Conservation (phyloP, 2,888 invertebrate species). For the Brenthis hecate region DNA sequence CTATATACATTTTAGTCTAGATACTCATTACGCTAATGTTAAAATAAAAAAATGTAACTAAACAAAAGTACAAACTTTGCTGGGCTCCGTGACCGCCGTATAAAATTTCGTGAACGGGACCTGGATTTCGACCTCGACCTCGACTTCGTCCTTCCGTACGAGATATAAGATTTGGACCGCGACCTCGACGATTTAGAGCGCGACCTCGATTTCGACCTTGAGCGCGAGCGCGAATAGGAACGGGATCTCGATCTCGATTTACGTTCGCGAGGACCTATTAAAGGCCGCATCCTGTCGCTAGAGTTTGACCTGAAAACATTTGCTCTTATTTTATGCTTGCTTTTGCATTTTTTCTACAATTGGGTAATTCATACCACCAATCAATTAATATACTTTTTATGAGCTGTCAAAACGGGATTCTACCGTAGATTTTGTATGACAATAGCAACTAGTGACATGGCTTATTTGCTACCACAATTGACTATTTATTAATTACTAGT, state of each 20-base stretch:
- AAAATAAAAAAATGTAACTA: not conserved
- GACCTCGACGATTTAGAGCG: slow-evolving; percentile 63
- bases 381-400: too few relatives aligned
- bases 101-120: slow-evolving; percentile 54
- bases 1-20: too few relatives aligned
- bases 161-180: slow-evolving; percentile 49
- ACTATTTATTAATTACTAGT: too few relatives aligned
- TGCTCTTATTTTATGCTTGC: too few relatives aligned
- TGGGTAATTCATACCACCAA: too few relatives aligned
- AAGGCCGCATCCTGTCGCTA: slow-evolving; percentile 49
- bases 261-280: slow-evolving; percentile 60
- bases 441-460: too few relatives aligned
- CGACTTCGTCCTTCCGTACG: slow-evolving; percentile 46
- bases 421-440: too few relatives aligned
- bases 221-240: slow-evolving; percentile 54
- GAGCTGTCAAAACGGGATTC: too few relatives aligned
- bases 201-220: slow-evolving; percentile 50
- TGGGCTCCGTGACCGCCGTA: slow-evolving; percentile 63
- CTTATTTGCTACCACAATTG: too few relatives aligned
- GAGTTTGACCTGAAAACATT: slow-evolving; percentile 48
- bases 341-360: too few relatives aligned
- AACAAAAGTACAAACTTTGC: slow-evolving; percentile 65
- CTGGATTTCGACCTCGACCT: slow-evolving; percentile 51
- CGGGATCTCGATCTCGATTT: slow-evolving; percentile 45
- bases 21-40: too few relatives aligned